Evolutionary conservation across 2,797 vertebrate genomes (phyloP).

Genomic region (Perdix hodgsoniae): DNA sequence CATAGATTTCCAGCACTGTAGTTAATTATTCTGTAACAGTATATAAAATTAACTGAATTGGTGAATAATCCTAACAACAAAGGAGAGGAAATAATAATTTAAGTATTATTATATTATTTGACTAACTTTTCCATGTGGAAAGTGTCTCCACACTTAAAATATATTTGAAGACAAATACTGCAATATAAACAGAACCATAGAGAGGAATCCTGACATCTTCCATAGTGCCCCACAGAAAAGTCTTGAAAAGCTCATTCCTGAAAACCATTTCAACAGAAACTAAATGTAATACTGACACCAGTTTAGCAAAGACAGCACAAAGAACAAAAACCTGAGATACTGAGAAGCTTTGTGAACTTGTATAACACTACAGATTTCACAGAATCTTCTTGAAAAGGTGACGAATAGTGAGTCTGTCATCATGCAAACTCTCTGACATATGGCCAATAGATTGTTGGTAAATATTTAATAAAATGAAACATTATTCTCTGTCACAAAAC

Average conservation of each 20-base stretch:
- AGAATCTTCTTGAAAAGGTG: conserved; percentile 83
- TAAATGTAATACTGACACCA: conserved; percentile 56
- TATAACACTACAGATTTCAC: conserved; percentile 70
- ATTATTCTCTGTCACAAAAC: conserved; percentile 74
- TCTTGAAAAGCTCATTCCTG: conserved; percentile 34
- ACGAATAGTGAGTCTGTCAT: conserved; percentile 81
- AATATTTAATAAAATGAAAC: conserved; percentile 90
- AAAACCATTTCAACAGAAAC: conserved; percentile 41
- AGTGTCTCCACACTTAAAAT: not conserved
- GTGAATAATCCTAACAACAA: not conserved
- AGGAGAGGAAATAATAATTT: not conserved
- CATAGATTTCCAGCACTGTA: conserved; percentile 15
- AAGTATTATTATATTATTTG: conserved; percentile 31
- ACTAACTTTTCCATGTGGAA: conserved; percentile 26
- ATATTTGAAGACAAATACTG: conserved; percentile 42
- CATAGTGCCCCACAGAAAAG: conserved; percentile 18
- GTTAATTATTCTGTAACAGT: conserved; percentile 13
- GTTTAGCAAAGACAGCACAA: conserved; percentile 37
- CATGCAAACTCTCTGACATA: conserved; percentile 80
- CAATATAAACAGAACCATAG: conserved; percentile 41
- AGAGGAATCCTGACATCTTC: conserved; percentile 12
- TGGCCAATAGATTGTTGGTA: conserved; percentile 84
- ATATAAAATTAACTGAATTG: conserved; percentile 14
- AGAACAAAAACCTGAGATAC: conserved; percentile 62
- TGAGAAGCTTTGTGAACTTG: conserved; percentile 69